Evolutionary conservation across 1,140 invertebrate species (phyloP), one percentile per base, ranked within the genome.

Genomic region (Argopecten irradians): DNA sequence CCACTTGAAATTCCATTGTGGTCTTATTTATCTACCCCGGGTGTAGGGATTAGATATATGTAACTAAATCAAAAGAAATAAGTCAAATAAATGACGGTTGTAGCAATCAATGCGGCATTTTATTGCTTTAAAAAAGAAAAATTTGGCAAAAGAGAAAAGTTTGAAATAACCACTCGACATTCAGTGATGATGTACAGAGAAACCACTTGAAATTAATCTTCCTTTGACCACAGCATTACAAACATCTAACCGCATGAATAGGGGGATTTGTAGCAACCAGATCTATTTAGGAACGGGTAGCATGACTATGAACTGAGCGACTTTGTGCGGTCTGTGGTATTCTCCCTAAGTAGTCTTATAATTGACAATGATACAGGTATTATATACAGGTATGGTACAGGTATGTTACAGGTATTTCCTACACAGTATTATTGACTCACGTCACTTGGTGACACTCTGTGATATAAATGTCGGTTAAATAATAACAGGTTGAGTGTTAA

Each of bases 371-470:
- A 71, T 71, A 71, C 55, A 71, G 55, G 55, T 71, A 71, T 71
- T 11, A 2, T 46, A 46, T 14, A 11, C n/a, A n/a, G 55, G 55
- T 71, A 71, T 71, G 43, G 2, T 46, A 46, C 19, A 11, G 43
- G 43, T 46, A 46, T 46, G 55, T 71, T 71, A 71, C 55, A 71
- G 55, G 55, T 71, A 71, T 71, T 71, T 71, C 55, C 55, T 71
- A 71, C 28, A 22, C 19, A 28, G 55, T 71, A 71, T n/a, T n/a
- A 71, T 71, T 71, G 55, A 71, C 55, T 71, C 55, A 71, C 55
- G 22, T 71, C 22, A 28, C 19, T 71, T 5, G 16, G 55, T 71
- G 55, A 71, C 55, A 71, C 22, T 28, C n/a, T 28, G 22, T 71
- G 55, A 71, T 28, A 71, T 71, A 71, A 71, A 71, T 71, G 28